Conservation (phyloP, 1,140 invertebrate species). For the Dinoponera quadriceps region DNA sequence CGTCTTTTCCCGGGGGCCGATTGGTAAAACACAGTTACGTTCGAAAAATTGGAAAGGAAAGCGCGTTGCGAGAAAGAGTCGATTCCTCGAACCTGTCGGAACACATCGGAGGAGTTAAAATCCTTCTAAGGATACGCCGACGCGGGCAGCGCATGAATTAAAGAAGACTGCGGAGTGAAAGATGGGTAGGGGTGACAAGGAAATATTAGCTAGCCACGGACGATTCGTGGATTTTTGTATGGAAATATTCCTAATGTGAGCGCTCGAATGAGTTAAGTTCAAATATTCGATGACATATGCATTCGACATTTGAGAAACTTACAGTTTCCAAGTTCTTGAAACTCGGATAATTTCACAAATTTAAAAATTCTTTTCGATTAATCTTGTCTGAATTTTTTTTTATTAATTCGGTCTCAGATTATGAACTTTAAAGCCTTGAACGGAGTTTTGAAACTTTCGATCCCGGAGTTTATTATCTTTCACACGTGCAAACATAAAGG, state of each 20-base stretch:
- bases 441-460: too few relatives aligned
- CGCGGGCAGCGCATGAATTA: background rate
- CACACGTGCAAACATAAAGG: background rate
- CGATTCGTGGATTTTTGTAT: background rate
- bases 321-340: background rate
- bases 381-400: too few relatives aligned
- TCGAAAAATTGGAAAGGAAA: background rate
- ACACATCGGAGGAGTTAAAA: background rate
- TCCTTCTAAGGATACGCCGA: background rate
- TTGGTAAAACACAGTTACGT: constrained; percentile 42
- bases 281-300: background rate
- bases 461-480: too few relatives aligned
- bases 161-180: background rate
- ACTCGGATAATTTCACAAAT: too few relatives aligned
- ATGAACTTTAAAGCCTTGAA: too few relatives aligned
- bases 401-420: too few relatives aligned
- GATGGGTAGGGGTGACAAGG: background rate
- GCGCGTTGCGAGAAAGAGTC: background rate
- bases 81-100: background rate
- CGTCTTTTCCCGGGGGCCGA: background rate
- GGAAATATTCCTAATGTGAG: too few relatives aligned
- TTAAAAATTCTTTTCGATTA: too few relatives aligned
- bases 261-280: too few relatives aligned
- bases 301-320: background rate
- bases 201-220: background rate